Conservation (phyloP, 2,888 invertebrate genomes). For the Conus canariensis region DNA sequence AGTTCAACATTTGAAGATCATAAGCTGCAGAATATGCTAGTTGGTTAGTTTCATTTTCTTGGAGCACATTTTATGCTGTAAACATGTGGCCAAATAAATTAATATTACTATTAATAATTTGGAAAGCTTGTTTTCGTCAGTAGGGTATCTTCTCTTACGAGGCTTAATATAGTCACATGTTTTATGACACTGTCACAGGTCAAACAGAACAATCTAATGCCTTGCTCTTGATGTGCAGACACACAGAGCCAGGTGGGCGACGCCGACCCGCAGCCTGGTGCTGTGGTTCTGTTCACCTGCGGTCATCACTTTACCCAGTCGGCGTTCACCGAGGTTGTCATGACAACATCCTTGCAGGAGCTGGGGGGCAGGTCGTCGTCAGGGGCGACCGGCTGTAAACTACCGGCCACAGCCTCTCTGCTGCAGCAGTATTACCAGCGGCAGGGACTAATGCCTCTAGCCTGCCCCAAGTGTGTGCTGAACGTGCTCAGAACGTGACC, state of each 20-base stretch:
- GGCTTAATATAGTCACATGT: too few relatives aligned
- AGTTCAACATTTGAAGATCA: too few relatives aligned
- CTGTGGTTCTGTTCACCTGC: conserved; percentile 71
- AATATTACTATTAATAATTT: too few relatives aligned
- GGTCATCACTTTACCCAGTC: conserved; percentile 69
- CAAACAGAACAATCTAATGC: too few relatives aligned
- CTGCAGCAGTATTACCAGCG: conserved; percentile 65
- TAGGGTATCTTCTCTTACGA: too few relatives aligned
- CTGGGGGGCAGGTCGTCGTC: conserved; percentile 52
- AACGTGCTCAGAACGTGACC: conserved; percentile 53
- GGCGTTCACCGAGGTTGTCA: conserved; percentile 59
- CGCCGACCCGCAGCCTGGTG: conserved; percentile 28
- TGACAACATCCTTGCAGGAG: conserved; percentile 59
- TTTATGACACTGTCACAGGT: too few relatives aligned
- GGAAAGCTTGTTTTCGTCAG: too few relatives aligned
- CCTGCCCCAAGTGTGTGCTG: conserved; percentile 74
- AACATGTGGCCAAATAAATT: too few relatives aligned
- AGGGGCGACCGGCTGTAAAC: conserved; percentile 39
- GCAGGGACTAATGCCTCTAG: conserved; percentile 62
- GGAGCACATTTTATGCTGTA: too few relatives aligned
- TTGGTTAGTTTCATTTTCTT: too few relatives aligned
- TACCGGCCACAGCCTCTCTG: conserved; percentile 64
- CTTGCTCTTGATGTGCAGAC: background rate
- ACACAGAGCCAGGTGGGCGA: background rate
- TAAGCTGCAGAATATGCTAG: too few relatives aligned